A percentile compares a stretch with the other conserved stretches of the same genome.
Evolutionary conservation across 2,113 vertebrate species (phyloP).

Genomic region (Dinomys branickii): DNA sequence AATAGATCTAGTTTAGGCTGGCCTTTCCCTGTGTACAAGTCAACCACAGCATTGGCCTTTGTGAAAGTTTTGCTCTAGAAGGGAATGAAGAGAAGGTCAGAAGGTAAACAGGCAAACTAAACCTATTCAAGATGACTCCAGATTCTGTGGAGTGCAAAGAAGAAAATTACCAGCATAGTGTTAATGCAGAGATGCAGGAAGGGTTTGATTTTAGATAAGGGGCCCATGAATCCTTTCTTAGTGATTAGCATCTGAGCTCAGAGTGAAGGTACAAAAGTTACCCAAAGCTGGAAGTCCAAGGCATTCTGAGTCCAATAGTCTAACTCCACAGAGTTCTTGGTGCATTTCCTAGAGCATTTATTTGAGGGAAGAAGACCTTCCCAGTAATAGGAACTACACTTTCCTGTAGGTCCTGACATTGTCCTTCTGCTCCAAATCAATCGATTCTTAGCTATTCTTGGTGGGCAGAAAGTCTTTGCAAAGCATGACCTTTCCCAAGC

Average conservation of each 20-base stretch:
- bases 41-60: background rate
- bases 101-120: background rate
- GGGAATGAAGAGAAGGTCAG: background rate
- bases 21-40: background rate
- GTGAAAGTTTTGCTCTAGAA: background rate
- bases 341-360: background rate
- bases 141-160: background rate
- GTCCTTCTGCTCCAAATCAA: slow-evolving; percentile 20
- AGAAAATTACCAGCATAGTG: background rate
- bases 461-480: slow-evolving; percentile 70
- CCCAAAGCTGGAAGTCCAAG: background rate
- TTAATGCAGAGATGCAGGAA: background rate
- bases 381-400: background rate
- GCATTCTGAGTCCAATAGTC: background rate
- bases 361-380: background rate
- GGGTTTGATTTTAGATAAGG: background rate
- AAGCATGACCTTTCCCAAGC: slow-evolving; percentile 63
- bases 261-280: background rate
- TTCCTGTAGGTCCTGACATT: slow-evolving; percentile 23
- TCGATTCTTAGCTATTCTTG: slow-evolving; percentile 68
- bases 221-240: background rate
- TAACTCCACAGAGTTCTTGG: background rate
- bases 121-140: background rate
- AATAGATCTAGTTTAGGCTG: background rate
- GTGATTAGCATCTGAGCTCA: background rate